These are phyloP conservation scores for Mus pahari DNA, from an alignment of 2,113 vertebrate species.

Conservation along the genomic window DNA sequence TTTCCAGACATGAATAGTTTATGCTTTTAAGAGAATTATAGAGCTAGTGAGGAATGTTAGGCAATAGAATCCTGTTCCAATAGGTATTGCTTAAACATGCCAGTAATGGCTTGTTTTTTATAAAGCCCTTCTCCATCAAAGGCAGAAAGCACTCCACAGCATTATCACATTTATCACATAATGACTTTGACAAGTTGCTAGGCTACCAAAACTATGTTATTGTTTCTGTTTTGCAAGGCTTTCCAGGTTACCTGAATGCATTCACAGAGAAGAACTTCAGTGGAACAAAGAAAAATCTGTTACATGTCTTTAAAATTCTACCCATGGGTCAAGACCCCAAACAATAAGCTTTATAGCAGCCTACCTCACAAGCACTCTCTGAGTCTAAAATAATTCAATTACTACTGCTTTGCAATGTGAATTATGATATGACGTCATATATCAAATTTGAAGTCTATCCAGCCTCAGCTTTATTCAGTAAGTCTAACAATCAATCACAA, in stretches of 20 bases:
- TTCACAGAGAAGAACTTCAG: conserved; percentile 10
- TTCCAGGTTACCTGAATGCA: conserved; percentile 43
- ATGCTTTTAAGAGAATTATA: conserved; percentile 43
- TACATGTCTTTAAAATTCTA: not conserved
- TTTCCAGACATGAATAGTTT: conserved; percentile 14
- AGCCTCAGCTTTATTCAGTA: conserved; percentile 1
- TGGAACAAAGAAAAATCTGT: not conserved
- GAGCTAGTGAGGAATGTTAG: conserved; percentile 13
- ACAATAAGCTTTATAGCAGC: not conserved
- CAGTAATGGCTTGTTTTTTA: conserved; percentile 50
- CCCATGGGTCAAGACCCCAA: not conserved
- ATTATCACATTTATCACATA: conserved; percentile 34
- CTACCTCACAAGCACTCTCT: not conserved
- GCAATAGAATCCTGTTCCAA: not conserved
- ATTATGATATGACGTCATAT: not conserved
- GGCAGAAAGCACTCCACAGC: conserved; percentile 49
- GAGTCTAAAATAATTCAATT: conserved; percentile 1
- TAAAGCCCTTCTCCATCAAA: conserved; percentile 6
- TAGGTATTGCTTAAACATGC: not conserved
- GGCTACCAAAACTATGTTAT: conserved; percentile 8
- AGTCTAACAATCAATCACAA: not conserved
- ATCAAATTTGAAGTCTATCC: not conserved
- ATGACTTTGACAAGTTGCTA: conserved; percentile 52
- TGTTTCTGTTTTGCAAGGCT: conserved; percentile 45
- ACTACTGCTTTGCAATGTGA: conserved; percentile 26